Base-by-base conservation (phyloP, 64 coral and sea anemone genomes). In the Cladopsammia gracilis region DNA sequence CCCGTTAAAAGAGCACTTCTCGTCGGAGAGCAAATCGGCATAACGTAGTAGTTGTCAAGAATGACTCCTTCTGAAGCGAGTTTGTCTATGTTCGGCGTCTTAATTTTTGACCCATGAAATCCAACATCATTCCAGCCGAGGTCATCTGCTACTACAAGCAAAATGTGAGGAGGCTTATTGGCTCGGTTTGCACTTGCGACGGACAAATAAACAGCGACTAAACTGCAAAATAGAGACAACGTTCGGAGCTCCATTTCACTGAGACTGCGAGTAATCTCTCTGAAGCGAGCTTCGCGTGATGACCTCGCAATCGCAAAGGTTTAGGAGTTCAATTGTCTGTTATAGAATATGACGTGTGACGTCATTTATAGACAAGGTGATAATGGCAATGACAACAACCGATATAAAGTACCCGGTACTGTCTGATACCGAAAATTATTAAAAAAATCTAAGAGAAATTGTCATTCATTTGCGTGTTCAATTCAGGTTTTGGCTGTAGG, bases 11-110 rank as follows among this genome's bases (percentile, higher is more conserved):
- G 66, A 23, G 89, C 77, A 7, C 58, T 65, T 70, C 89, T 82
- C n/a, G 89, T 82, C 6, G 89, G 89, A 9, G 89, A 58, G 23
- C 89, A 91, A 45, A 91, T 59, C 16, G 89, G 25, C 22, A 70
- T n/a, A 23, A 92, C 90, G 19, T 92, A 75, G 71, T 92, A 92
- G 48, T 92, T 85, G 20, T 92, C 79, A 4, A 92, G 79, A 57
- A 92, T 46, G 48, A 92, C 90, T 73, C 90, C 90, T 34, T 92
- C 69, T 5, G 53, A 18, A 6, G 89, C 89, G 4, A 91, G 77
- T 48, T 83, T 46, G 48, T 85, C 79, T 16, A 92, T 85, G 71
- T 84, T 92, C 14, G 89, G 89, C n/a, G 79, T 91, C 34, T 66
- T 49, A 25, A 91, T 81, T 54, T 70, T 73, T 14, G 89, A 71